Base-by-base conservation (phyloP, 1,140 invertebrate species). In the Hylaeus anthracinus region DNA sequence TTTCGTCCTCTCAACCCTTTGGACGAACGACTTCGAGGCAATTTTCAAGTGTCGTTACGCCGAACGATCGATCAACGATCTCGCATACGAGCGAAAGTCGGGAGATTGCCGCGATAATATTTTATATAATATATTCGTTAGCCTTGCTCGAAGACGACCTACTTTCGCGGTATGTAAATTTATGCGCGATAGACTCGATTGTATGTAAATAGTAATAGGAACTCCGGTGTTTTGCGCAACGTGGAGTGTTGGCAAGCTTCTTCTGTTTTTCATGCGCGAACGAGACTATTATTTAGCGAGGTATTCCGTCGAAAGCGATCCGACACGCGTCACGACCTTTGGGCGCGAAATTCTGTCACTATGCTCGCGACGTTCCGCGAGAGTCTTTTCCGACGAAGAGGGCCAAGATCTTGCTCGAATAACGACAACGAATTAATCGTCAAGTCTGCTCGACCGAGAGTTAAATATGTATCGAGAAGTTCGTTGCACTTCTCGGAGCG, bases 201-300 rank as follows among this genome's bases (percentile, higher is more conserved):
- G 86, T 88, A 88, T 88, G 86, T 82, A 88, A 88, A 88, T 88
- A 75, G 85, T 82, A 87, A 88, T 85, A 88, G 85, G 79, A 82
- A 74, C 65, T 78, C 10, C 9, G 65, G 37, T 70, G 72, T 67
- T 88, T 86, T 86, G 82, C 86, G 86, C 81, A 87, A 87, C 79
- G 53, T 41, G 65, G 53, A 55, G 74, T 72, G 67, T 76, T 71
- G 72, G 60, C 53, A 78, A 56, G 86, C 64, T 79, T 71, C 77
- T 83, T 56, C 12, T 63, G 69, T 61, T 83, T 79, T 83, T 51
- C 48, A 61, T 39, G 70, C 71, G 60, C 61, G 66, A 65, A 76
- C 53, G 72, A 61, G 69, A 85, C 78, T 81, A 83, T 79, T 82
- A 82, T 79, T 82, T 82, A 71, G 51, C 51, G 51, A 51, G 10